Percentiles rank a stretch among this genome's conserved stretches.
Conservation (phyloP, 2,113 vertebrate species). For the Protomyctophum bolini region DNA sequence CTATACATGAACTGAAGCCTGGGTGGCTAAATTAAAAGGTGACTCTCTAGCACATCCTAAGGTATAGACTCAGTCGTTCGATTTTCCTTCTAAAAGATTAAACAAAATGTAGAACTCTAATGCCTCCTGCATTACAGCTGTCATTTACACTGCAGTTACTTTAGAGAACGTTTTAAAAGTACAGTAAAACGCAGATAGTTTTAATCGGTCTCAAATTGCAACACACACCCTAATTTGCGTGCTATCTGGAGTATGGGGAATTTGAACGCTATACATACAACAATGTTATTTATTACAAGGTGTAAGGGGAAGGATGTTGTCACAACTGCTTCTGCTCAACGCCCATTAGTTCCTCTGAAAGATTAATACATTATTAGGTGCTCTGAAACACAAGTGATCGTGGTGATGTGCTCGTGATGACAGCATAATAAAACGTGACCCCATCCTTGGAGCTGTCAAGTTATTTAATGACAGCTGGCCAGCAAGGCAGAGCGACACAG, state of each 20-base stretch:
- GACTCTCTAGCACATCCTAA: constrained; percentile 15
- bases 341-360: constrained; percentile 1
- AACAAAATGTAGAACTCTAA: too few relatives aligned
- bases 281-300: too few relatives aligned
- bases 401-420: background rate
- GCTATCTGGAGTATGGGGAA: too few relatives aligned
- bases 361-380: background rate
- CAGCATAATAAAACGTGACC: constrained; percentile 22
- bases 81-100: background rate
- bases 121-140: too few relatives aligned
- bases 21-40: constrained; percentile 38
- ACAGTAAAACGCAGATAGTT: too few relatives aligned
- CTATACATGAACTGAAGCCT: constrained; percentile 18
- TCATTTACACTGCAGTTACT: too few relatives aligned
- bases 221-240: too few relatives aligned
- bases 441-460: constrained; percentile 53
- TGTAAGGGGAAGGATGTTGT: background rate
- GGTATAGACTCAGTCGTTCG: constrained; percentile 8
- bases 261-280: too few relatives aligned
- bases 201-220: too few relatives aligned
- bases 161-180: too few relatives aligned
- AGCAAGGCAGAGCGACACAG: constrained; percentile 42
- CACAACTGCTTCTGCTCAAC: constrained; percentile 16
- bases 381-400: constrained; percentile 1
- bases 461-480: constrained; percentile 64